These are phyloP conservation scores for Augochlorella aurata DNA, from an alignment of 2,888 invertebrate genomes.

Conservation along the genomic window DNA sequence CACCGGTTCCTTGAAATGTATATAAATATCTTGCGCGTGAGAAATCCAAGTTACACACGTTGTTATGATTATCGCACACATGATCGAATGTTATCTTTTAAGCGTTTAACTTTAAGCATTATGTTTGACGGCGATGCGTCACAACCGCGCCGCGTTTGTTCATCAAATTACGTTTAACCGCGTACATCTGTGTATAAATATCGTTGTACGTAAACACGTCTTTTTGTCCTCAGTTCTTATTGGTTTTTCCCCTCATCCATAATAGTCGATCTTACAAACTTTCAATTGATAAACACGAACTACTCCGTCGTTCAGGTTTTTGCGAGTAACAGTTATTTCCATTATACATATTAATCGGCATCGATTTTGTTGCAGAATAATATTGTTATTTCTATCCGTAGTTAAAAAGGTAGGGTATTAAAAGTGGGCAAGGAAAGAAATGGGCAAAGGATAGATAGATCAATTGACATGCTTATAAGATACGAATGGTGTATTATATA, in stretches of 20 bases:
- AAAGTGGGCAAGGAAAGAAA: too few relatives aligned
- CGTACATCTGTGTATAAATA: constrained; percentile 59
- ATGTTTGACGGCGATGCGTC: constrained; percentile 55
- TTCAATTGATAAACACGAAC: neutral
- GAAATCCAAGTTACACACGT: constrained; percentile 57
- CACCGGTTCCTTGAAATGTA: constrained; percentile 65
- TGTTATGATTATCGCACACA: constrained; percentile 64
- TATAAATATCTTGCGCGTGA: constrained; percentile 62
- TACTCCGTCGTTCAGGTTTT: neutral
- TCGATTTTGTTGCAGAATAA: too few relatives aligned
- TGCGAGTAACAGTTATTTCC: neutral
- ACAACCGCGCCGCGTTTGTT: constrained; percentile 45
- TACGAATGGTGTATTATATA: too few relatives aligned
- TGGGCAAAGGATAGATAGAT: too few relatives aligned
- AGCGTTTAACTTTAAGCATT: constrained; percentile 66
- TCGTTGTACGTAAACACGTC: constrained; percentile 36
- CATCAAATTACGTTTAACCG: constrained; percentile 52
- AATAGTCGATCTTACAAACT: neutral
- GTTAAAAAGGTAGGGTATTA: too few relatives aligned
- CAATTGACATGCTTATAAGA: too few relatives aligned
- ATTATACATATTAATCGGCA: neutral
- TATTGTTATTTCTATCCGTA: too few relatives aligned
- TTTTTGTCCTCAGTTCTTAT: constrained; percentile 7
- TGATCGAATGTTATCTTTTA: constrained; percentile 62
- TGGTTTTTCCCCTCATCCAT: neutral